Evolutionary conservation across 2,888 invertebrate species (phyloP).

Genomic region (Heliconius cydno): DNA sequence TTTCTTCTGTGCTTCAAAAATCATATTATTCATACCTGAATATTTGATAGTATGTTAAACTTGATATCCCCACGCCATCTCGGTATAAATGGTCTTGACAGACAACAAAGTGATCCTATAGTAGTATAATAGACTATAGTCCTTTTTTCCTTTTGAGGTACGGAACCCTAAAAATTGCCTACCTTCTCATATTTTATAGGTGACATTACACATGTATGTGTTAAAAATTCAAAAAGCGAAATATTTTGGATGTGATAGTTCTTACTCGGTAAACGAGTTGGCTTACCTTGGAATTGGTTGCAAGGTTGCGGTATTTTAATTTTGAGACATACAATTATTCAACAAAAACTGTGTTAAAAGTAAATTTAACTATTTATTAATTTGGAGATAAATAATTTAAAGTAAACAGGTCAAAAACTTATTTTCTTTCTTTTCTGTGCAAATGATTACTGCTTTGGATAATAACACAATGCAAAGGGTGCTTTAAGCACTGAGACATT

Average conservation of each 20-base stretch:
- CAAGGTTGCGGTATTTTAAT: conserved; percentile 25
- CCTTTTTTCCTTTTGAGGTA: no score
- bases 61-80: no score
- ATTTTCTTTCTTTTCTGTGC: background rate
- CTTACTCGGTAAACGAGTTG: conserved; percentile 24
- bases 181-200: no score
- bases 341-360: background rate
- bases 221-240: background rate
- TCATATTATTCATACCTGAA: no score
- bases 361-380: background rate
- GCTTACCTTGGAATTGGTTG: conserved; percentile 23
- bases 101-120: no score
- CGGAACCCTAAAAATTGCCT: no score
- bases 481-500: conserved; percentile 32
- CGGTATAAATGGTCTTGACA: no score
- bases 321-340: background rate
- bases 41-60: no score
- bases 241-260: conserved; percentile 7
- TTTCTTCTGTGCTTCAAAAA: no score
- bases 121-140: no score
- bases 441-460: conserved; percentile 21
- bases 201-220: background rate
- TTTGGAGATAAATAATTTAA: background rate
- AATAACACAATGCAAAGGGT: conserved; percentile 24
- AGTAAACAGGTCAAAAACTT: background rate